Evolutionary conservation across 2,797 vertebrate species (phyloP).

Genomic region (Acanthornis magna): DNA sequence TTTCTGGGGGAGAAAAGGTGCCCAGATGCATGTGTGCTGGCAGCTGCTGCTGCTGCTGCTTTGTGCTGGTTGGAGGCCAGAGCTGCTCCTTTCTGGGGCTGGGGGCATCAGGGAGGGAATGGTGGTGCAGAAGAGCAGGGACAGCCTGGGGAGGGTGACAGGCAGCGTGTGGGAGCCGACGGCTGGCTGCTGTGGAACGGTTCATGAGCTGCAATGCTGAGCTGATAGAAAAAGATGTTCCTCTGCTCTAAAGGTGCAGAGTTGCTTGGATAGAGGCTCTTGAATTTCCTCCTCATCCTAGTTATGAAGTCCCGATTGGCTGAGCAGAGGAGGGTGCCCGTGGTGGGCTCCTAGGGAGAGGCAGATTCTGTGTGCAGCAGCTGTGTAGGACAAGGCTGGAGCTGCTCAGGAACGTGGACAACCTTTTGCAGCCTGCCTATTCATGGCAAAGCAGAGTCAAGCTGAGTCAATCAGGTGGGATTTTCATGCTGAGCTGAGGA

Average conservation of each 20-base stretch:
- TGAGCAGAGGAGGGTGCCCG: accelerated
- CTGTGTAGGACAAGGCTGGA: not conserved
- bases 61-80: not conserved
- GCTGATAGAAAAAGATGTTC: not conserved
- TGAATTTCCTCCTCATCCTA: not conserved
- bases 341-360: accelerated
- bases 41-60: not conserved
- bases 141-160: too few species aligned
- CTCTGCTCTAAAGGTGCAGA: slow-evolving; percentile 15
- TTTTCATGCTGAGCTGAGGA: not conserved
- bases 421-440: not conserved
- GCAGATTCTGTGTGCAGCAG: not conserved
- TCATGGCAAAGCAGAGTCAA: accelerated
- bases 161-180: not conserved
- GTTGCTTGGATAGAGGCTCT: not conserved
- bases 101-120: accelerated
- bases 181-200: not conserved
- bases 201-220: not conserved
- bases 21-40: not conserved
- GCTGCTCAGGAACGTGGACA: not conserved
- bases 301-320: not conserved
- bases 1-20: not conserved
- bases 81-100: not conserved
- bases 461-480: too few species aligned
- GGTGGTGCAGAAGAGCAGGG: not conserved